phyloP scores from a whole-genome alignment of 2,888 invertebrate species.

The Dyspetes luteomarginatus region DNA sequence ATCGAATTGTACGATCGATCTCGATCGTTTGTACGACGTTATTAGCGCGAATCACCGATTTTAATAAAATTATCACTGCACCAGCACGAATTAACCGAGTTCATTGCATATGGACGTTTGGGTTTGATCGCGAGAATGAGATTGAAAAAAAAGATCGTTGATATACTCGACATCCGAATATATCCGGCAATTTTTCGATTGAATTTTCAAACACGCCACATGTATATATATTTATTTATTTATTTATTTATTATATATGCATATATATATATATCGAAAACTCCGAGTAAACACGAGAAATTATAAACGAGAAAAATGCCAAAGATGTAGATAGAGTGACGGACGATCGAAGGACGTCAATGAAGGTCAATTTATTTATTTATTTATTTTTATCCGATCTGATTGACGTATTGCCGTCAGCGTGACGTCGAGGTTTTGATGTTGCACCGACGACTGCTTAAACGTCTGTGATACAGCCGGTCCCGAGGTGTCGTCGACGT shows the following conservation, averaged over 20 bases:
- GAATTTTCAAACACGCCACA: constrained; percentile 25
- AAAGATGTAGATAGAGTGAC: constrained; percentile 3
- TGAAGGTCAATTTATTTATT: not conserved
- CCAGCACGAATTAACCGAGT: constrained; percentile 15
- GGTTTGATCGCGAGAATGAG: not conserved
- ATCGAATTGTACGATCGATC: not conserved
- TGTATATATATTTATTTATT: not conserved
- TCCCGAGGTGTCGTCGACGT: constrained; percentile 61
- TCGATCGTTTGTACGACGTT: not conserved
- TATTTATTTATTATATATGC: not conserved
- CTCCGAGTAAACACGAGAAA: not conserved
- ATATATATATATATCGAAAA: not conserved
- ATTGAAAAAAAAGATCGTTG: not conserved
- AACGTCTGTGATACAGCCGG: constrained; percentile 64
- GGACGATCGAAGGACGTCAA: constrained; percentile 4
- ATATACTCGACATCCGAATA: constrained; percentile 9
- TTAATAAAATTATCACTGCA: constrained; percentile 31
- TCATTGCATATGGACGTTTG: constrained; percentile 23
- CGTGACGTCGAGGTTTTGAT: constrained; percentile 58
- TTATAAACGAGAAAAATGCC: not conserved
- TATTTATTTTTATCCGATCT: not conserved
- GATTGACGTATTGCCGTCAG: constrained; percentile 29
- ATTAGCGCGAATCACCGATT: constrained; percentile 22
- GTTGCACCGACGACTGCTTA: constrained; percentile 72
- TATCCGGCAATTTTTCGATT: constrained; percentile 19